phyloP scores from a whole-genome alignment of 2,797 vertebrate species.

The Dendrocincla fuliginosa region DNA sequence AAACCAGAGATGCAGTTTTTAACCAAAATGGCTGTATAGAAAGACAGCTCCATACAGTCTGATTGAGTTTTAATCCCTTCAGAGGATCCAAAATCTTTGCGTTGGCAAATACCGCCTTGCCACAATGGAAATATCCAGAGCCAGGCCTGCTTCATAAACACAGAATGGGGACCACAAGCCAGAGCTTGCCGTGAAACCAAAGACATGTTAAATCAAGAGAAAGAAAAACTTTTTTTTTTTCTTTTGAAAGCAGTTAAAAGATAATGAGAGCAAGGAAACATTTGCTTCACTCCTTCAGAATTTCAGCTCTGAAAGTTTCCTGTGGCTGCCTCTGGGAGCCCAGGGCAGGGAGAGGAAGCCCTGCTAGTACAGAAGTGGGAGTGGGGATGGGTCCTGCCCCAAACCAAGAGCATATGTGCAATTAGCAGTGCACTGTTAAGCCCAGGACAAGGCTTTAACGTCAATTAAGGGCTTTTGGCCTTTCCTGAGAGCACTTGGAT shows the following conservation, averaged over 20 bases:
- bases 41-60: neutral
- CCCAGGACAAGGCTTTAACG: neutral
- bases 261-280: slow-evolving; percentile 4
- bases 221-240: neutral
- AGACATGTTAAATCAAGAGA: neutral
- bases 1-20: neutral
- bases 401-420: rapidly evolving
- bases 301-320: neutral
- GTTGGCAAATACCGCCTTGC: neutral
- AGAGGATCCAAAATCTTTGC: neutral
- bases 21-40: neutral
- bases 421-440: neutral
- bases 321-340: neutral
- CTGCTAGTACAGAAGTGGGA: neutral
- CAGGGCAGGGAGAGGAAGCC: neutral
- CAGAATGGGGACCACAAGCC: neutral
- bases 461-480: neutral
- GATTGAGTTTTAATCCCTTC: slow-evolving; percentile 19
- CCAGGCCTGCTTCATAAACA: neutral
- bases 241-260: neutral
- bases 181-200: neutral
- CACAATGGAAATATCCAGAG: slow-evolving; percentile 48
- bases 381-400: neutral
- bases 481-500: neutral
- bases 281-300: slow-evolving; percentile 13